These are phyloP conservation scores for Botia kubotai DNA, from an alignment of 2,797 vertebrate genomes.

Conservation along the genomic window DNA sequence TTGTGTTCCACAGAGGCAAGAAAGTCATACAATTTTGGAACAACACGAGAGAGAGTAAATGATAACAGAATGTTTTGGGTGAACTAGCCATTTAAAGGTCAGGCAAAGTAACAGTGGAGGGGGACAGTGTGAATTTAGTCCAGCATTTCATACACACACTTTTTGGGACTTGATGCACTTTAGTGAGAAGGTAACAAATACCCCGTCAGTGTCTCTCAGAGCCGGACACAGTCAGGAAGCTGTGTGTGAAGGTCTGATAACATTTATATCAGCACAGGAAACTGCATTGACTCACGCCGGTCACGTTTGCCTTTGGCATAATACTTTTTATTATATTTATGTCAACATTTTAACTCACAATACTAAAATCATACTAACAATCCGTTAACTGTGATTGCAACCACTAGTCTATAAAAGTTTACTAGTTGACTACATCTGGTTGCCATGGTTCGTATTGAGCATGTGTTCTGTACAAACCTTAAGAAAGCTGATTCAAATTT, in stretches of 20 bases:
- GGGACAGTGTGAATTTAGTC: neutral
- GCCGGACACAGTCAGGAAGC: constrained; percentile 49
- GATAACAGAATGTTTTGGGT: neutral
- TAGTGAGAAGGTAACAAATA: constrained; percentile 7
- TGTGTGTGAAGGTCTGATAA: constrained; percentile 48
- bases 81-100: neutral
- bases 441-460: neutral
- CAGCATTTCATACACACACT: neutral
- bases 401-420: neutral
- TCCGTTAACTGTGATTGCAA: neutral
- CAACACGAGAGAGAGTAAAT: neutral
- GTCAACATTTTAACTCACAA: neutral
- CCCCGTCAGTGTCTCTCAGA: constrained; percentile 6
- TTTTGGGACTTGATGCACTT: neutral
- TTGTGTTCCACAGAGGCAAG: neutral
- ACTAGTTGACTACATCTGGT: neutral
- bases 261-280: constrained; percentile 26
- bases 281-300: neutral
- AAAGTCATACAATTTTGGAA: neutral
- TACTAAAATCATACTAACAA: neutral
- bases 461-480: neutral
- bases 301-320: neutral
- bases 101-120: neutral
- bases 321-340: constrained; percentile 2
- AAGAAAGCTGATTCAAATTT: too few relatives aligned